Conservation (phyloP, 1,140 invertebrate species). For the Bombus impatiens region DNA sequence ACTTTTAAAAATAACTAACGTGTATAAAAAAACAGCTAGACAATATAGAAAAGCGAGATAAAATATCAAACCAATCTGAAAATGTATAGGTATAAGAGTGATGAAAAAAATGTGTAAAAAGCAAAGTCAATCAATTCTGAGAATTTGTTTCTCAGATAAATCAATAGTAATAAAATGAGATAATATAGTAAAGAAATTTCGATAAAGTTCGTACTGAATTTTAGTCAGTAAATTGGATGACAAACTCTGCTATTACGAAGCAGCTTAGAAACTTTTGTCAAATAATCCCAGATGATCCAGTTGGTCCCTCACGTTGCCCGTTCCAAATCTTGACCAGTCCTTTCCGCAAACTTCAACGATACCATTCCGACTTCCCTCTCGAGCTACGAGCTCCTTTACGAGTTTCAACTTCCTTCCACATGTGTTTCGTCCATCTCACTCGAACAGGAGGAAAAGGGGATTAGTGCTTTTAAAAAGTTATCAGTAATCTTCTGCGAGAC, state of each 20-base stretch:
- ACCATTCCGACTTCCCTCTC: not conserved
- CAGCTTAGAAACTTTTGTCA: constrained; percentile 7
- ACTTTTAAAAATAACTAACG: not conserved
- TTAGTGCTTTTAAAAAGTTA: not conserved
- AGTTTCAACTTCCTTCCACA: constrained; percentile 13
- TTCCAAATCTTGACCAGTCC: not conserved
- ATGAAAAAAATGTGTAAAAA: not conserved
- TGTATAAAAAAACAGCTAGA: not conserved
- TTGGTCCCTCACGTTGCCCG: not conserved
- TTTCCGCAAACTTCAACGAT: constrained; percentile 1
- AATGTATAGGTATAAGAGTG: not conserved
- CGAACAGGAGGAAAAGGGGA: not conserved
- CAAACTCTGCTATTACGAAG: constrained; percentile 6
- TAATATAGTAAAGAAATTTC: not conserved
- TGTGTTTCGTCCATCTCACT: not conserved
- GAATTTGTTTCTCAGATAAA: too few species aligned
- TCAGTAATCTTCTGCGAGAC: not conserved
- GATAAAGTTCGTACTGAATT: not conserved
- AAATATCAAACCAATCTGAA: not conserved
- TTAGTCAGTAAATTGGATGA: not conserved
- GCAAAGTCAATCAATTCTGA: not conserved
- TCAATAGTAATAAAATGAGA: not conserved
- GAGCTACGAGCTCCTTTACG: not conserved
- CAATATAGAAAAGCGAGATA: not conserved
- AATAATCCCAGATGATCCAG: constrained; percentile 11